Evolutionary conservation across 2,888 invertebrate genomes (phyloP).

Genomic region (Eristalis intricaria): DNA sequence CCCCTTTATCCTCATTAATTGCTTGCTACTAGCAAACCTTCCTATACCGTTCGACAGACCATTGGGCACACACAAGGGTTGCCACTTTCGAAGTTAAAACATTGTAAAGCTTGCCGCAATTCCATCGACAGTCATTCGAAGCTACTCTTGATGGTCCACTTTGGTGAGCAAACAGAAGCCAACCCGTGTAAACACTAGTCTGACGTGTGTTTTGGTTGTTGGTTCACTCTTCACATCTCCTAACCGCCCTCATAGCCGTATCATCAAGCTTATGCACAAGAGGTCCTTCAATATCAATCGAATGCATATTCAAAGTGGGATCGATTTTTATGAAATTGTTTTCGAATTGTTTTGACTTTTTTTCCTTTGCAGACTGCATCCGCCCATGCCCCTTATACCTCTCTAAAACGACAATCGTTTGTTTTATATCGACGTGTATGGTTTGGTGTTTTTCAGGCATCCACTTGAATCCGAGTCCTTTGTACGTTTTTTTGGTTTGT

Average conservation of each 20-base stretch:
- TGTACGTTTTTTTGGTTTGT: neutral
- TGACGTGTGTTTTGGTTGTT: neutral
- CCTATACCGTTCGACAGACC: neutral
- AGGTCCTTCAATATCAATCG: neutral
- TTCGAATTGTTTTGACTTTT: neutral
- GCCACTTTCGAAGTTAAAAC: neutral
- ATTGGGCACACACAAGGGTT: neutral
- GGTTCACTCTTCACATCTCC: neutral
- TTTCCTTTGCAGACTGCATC: neutral
- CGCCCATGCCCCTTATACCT: neutral
- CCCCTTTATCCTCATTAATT: too few relatives aligned
- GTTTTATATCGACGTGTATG: conserved; percentile 41
- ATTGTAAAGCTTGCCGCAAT: neutral
- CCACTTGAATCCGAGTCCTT: neutral
- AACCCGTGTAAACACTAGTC: neutral
- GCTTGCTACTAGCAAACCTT: too few relatives aligned
- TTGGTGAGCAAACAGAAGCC: too few relatives aligned
- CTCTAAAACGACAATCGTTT: conserved; percentile 47
- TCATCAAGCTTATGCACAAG: neutral
- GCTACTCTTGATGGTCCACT: too few relatives aligned
- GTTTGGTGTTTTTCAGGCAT: conserved; percentile 50
- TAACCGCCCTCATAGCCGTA: neutral
- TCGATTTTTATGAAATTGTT: neutral
- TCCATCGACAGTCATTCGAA: neutral
- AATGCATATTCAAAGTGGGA: neutral